Base-by-base conservation (phyloP, 2,888 invertebrate species). In the Eretmocerus hayati region DNA sequence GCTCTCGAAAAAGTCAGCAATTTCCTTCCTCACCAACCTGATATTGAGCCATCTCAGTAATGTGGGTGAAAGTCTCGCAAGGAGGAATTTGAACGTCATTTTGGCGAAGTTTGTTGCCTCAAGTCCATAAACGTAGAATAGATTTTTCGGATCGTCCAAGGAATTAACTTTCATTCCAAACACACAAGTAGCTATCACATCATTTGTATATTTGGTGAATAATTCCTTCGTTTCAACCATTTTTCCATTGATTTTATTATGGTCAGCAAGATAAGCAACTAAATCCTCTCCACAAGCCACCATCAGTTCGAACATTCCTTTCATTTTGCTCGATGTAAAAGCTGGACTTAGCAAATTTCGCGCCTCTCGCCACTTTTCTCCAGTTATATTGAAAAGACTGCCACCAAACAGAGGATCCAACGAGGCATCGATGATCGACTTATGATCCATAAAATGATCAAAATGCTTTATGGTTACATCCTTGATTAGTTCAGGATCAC, bases 301-400 rank as follows among this genome's bases (percentile, higher is more conserved):
- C 50, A 79, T 75, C 40, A 76, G 66, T 0, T 73, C 71, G 58
- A 77, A 67, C 75, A 78, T 77, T 5, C 64, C 61, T 33, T 74
- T 72, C 76, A 79, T 77, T 60, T 79, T 80, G 45, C 77, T 76
- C 8, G 75, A 69, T 0, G 80, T 80, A 62, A 79, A 80, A 0
- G 77, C 74, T 1, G 79, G 79, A 21, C 75, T 76, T 19, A 80
- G 57, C 0, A 75, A 71, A 0, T 65, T 63, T n/a, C 80, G 62
- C 72, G 77, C 73, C 6, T 74, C 70, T 1, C 73, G 69, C 78
- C 78, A 78, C 61, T 35, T 21, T 2, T 76, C 69, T 18, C 74
- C 77, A 4, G 50, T 50, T 2, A 63, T 42, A 2, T 56, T 56
- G 19, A 63, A 61, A 1, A 64, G 47, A 20, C 56, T 59, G 0